phyloP scores from a whole-genome alignment of 2,888 invertebrate genomes.

The Microchrysa polita region DNA sequence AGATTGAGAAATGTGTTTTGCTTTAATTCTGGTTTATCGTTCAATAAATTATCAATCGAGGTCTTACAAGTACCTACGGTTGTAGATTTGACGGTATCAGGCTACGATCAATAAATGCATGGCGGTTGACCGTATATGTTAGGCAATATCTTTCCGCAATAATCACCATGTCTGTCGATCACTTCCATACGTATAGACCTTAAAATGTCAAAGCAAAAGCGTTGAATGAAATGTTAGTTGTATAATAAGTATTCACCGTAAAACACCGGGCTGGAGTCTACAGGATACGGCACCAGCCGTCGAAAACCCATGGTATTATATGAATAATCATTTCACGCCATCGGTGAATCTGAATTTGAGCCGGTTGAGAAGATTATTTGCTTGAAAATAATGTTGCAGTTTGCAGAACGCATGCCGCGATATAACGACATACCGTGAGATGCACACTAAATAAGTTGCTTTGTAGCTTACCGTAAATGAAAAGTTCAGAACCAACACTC shows the following conservation, averaged over 20 bases:
- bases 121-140: constrained; percentile 4
- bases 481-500: no score
- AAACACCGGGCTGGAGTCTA: neutral
- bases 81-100: constrained; percentile 30
- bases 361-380: no score
- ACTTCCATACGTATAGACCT: neutral
- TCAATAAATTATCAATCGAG: constrained; percentile 50
- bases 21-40: constrained; percentile 48
- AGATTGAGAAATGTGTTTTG: constrained; percentile 48
- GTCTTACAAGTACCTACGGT: constrained; percentile 23
- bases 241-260: constrained; percentile 12
- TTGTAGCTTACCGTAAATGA: no score
- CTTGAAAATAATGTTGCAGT: no score
- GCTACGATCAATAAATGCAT: constrained; percentile 11
- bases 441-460: no score
- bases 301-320: constrained; percentile 10
- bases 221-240: constrained; percentile 37
- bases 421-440: no score
- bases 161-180: constrained; percentile 25
- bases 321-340: constrained; percentile 12
- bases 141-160: neutral
- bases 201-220: constrained; percentile 36
- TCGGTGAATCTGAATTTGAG: neutral
- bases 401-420: no score
- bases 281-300: neutral